A percentile compares a stretch with the other conserved stretches of the same genome.
Evolutionary conservation across 2,113 vertebrate species (phyloP).

Genomic region (Origma solitaria): DNA sequence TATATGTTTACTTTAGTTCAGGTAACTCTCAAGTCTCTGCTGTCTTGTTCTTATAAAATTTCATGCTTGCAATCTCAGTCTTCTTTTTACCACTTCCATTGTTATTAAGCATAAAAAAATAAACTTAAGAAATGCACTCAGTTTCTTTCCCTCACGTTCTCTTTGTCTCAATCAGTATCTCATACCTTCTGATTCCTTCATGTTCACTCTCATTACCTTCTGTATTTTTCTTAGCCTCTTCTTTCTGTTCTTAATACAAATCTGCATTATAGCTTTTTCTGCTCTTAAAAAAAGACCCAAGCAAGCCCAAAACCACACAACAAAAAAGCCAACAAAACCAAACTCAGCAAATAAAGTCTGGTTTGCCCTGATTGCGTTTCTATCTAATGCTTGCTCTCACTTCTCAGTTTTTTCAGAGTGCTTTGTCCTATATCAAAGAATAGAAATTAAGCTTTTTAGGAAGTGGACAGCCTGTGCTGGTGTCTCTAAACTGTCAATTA

Average conservation of each 20-base stretch:
- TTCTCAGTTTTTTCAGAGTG: not conserved
- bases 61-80: not conserved
- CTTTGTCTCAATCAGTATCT: not conserved
- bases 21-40: not conserved
- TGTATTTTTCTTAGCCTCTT: not conserved
- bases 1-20: not conserved
- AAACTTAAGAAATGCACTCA: not conserved
- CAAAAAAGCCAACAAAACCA: not conserved
- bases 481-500: not conserved
- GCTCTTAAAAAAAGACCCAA: not conserved
- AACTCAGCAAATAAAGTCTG: not conserved
- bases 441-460: not conserved
- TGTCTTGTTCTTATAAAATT: not conserved
- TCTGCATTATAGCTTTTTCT: not conserved
- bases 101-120: not conserved
- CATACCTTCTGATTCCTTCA: not conserved
- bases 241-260: not conserved
- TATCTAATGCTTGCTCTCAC: not conserved
- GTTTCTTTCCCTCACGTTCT: not conserved
- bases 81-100: not conserved
- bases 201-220: not conserved
- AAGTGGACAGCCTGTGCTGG: not conserved
- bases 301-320: not conserved
- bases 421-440: not conserved
- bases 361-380: not conserved